Conservation (phyloP, 2,113 vertebrate genomes). For the Micromys minutus region DNA sequence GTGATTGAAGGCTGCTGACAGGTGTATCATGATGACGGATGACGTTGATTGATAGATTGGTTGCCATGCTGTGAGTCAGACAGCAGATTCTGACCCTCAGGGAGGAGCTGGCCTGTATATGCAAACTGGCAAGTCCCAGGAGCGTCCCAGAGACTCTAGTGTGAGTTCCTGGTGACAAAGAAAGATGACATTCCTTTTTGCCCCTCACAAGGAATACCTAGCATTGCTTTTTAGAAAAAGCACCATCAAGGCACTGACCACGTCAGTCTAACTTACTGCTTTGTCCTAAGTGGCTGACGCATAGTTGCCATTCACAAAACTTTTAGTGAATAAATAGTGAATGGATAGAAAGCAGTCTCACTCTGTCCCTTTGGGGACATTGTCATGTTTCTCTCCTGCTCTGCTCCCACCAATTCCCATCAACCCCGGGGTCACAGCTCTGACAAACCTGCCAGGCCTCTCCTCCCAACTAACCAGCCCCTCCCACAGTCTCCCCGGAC, state of each 20-base stretch:
- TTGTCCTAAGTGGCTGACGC: neutral
- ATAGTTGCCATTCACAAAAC: neutral
- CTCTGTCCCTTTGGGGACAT: neutral
- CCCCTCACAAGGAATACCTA: neutral
- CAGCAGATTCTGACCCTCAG: neutral
- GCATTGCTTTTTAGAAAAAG: neutral
- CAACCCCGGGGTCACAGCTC: neutral
- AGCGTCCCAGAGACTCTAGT: neutral
- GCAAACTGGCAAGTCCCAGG: neutral
- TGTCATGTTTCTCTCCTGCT: neutral
- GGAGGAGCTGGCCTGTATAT: neutral
- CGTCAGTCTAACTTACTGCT: accelerated
- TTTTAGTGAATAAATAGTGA: neutral
- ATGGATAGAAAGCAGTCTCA: neutral
- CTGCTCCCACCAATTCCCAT: neutral
- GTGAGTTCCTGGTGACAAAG: neutral
- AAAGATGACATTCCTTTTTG: accelerated
- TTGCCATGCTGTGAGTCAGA: neutral
- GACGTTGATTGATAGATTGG: neutral
- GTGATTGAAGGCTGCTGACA: neutral
- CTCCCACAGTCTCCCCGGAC: neutral
- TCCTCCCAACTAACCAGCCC: neutral
- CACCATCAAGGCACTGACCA: accelerated
- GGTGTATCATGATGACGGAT: neutral
- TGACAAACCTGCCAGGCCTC: accelerated